A percentile compares a stretch with the other conserved stretches of the same genome.
Evolutionary conservation across 2,797 vertebrate genomes (phyloP).

Genomic region (Pipistrellus pipistrellus): DNA sequence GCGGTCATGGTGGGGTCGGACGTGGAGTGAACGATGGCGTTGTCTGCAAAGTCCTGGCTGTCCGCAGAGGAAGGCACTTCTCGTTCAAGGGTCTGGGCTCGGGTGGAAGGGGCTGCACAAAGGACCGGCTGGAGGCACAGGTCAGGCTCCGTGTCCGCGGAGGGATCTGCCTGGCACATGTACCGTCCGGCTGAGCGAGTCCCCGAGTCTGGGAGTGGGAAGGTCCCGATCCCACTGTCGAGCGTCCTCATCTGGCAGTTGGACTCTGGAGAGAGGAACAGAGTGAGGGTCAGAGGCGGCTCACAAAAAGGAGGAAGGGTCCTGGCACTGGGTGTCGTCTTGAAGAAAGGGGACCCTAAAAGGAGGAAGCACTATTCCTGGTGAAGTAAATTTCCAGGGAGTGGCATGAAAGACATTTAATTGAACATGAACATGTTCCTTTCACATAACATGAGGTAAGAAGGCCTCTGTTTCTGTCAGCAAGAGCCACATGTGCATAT

Average conservation of each 20-base stretch:
- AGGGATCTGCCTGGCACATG: conserved; percentile 89
- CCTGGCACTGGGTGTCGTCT: conserved; percentile 85
- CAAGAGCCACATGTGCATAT: neutral
- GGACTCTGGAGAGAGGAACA: conserved; percentile 92
- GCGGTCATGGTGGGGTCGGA: conserved; percentile 90
- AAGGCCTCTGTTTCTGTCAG: neutral
- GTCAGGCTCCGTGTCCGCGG: conserved; percentile 83
- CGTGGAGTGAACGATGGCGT: conserved; percentile 89
- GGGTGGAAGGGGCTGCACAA: conserved; percentile 82
- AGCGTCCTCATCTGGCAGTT: conserved; percentile 96
- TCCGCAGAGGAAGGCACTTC: conserved; percentile 92
- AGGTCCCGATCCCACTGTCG: conserved; percentile 97
- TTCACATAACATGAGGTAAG: neutral
- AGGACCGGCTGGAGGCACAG: conserved; percentile 84
- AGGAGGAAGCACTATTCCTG: conserved; percentile 23
- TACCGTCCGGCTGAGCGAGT: conserved; percentile 90
- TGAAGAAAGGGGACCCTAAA: conserved; percentile 79
- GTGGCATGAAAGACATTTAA: neutral
- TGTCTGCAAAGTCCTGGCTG: conserved; percentile 83
- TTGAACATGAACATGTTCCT: conserved; percentile 21
- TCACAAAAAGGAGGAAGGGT: neutral
- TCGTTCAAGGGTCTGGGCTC: conserved; percentile 90
- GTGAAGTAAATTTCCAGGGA: neutral
- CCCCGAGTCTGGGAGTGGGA: conserved; percentile 94
- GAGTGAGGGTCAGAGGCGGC: conserved; percentile 73